A percentile compares a stretch with the other conserved stretches of the same genome.
These are phyloP conservation scores for Crypturellus tataupa DNA, from an alignment of 2,797 vertebrate genomes.

Conservation along the genomic window DNA sequence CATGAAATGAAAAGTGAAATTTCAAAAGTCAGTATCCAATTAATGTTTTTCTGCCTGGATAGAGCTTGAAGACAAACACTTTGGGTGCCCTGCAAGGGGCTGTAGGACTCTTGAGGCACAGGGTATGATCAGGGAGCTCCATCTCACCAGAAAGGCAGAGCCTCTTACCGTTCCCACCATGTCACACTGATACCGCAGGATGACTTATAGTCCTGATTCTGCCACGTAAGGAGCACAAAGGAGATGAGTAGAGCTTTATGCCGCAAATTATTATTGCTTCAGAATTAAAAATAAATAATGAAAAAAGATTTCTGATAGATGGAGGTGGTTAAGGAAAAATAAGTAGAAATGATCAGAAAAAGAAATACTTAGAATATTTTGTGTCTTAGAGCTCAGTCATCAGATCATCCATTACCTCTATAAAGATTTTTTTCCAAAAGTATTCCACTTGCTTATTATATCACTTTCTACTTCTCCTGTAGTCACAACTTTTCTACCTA, in stretches of 20 bases:
- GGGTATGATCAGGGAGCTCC: rapidly evolving
- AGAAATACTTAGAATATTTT: neutral
- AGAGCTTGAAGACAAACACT: neutral
- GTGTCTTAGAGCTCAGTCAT: neutral
- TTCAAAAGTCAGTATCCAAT: neutral
- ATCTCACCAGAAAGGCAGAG: neutral
- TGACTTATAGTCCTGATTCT: neutral
- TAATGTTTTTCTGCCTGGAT: neutral
- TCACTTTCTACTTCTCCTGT: neutral
- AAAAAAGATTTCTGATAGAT: neutral
- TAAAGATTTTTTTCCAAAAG: neutral
- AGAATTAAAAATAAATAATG: neutral
- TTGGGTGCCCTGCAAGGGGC: neutral
- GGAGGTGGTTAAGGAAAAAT: neutral
- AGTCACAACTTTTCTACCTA: neutral
- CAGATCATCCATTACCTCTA: neutral
- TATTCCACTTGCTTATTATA: neutral
- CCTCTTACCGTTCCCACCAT: neutral
- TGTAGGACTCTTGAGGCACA: neutral
- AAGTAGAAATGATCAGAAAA: neutral
- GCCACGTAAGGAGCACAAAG: neutral
- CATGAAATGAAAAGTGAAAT: neutral
- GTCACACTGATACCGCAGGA: neutral
- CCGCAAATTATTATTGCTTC: neutral
- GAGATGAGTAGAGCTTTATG: neutral